Evolutionary conservation across 53 echinoderm and acorn worm species (phyloP).

Genomic region (Mesocentrotus franciscanus): DNA sequence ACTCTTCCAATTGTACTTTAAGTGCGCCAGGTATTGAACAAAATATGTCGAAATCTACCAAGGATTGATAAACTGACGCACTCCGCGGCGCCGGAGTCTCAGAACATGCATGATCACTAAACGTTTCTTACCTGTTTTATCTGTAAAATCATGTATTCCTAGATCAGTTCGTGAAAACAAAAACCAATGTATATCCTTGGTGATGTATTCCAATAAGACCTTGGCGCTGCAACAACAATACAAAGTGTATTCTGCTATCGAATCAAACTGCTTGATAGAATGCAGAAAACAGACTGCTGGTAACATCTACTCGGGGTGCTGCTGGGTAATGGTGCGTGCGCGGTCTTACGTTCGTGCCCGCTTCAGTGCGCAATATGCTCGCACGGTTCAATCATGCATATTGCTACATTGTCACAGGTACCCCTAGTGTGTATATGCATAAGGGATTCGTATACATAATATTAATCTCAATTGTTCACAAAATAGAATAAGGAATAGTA

Average conservation of each 20-base stretch:
- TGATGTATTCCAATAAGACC: constrained; percentile 43
- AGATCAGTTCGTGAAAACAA: not conserved
- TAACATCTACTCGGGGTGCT: not conserved
- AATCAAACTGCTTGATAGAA: constrained; percentile 15
- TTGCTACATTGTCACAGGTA: not conserved
- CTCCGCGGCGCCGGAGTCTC: not conserved
- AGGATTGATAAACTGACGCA: not conserved
- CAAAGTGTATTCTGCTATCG: not conserved
- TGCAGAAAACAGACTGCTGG: not conserved
- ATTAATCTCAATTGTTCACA: not conserved
- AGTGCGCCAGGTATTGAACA: not conserved
- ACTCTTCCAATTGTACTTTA: too few species aligned
- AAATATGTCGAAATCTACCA: not conserved
- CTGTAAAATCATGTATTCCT: not conserved
- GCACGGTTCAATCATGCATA: not conserved
- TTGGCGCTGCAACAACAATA: not conserved
- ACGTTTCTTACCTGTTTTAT: not conserved
- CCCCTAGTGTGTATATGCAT: not conserved
- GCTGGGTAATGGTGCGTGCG: constrained; percentile 48
- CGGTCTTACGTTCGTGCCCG: constrained; percentile 4
- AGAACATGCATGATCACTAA: not conserved
- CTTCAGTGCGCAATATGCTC: constrained; percentile 48
- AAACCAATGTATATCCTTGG: not conserved
- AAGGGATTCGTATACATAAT: not conserved
- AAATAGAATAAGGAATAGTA: not conserved